Evolutionary conservation across 2,888 invertebrate species (phyloP), one percentile per base, ranked within the genome.

Genomic region (Microplitis deprimator): DNA sequence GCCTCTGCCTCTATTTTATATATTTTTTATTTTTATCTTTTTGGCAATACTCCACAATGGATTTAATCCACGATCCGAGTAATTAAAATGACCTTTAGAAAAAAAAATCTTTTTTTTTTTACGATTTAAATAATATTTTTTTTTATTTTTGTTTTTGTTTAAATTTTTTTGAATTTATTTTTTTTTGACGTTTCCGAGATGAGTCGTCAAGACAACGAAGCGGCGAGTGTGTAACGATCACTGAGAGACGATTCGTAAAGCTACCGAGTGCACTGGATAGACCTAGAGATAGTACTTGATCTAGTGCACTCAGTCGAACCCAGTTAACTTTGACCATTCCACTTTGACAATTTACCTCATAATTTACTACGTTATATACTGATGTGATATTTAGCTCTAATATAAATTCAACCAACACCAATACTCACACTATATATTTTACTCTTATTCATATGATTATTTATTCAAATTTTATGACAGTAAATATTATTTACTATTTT

Each of bases 311-410:
- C 61, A 75, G 64, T 10, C 75, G 68, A 78, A 68, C 65, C 73
- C 73, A 78, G 68, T 76, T 78, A 76, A 69, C 75, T 78, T 73
- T 76, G 75, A 74, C 73, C 73, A 70, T 77, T 70, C 74, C 76
- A 74, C 74, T 76, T 79, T 74, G 73, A 68, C 71, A 76, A 76
- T 76, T 78, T 75, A 73, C 64, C 69, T 69, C 59, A 62, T 73
- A 70, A 77, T 77, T 77, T 68, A 50, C 73, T 65, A 17, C 50
- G 40, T 62, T 70, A 16, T 17, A n/a, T 40, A 68, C 13, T 40
- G 5, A 40, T 68, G 40, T 68, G 7, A 29, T 38, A 7, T 4
- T 67, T 38, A 7, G 17, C 38, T 67, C 13, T 29, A 68, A n/a
- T 16, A 16, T 62, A 8, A n/a, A 7, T 62, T 8, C 6, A n/a